phyloP scores from a whole-genome alignment of 2,888 invertebrate genomes.

The Cosmia trapezina region DNA sequence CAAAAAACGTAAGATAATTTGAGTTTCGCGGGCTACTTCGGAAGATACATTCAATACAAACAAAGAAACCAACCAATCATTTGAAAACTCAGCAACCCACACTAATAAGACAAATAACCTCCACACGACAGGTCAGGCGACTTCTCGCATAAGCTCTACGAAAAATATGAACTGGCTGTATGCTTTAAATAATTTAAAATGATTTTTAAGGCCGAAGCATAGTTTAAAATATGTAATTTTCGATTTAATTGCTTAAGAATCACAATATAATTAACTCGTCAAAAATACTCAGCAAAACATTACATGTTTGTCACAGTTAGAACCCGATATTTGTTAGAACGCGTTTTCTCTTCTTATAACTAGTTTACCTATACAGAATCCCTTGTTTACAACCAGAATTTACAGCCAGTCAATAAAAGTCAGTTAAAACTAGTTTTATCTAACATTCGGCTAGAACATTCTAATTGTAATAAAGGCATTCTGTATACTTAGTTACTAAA shows the following conservation, averaged over 20 bases:
- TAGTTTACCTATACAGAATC: not conserved
- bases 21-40: not conserved
- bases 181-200: conserved; percentile 1
- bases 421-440: too few species aligned
- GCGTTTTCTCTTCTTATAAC: not conserved
- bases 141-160: not conserved
- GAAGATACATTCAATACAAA: conserved; percentile 5
- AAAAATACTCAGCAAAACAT: conserved; percentile 7
- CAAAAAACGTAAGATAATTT: too few species aligned
- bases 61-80: not conserved
- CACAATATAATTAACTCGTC: not conserved
- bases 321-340: not conserved
- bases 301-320: not conserved
- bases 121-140: not conserved
- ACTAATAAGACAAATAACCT: not conserved
- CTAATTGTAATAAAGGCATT: not conserved
- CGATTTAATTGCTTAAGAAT: conserved; percentile 6
- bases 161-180: not conserved
- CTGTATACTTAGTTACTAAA: not conserved
- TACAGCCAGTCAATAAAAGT: not conserved
- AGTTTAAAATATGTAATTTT: conserved; percentile 3
- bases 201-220: not conserved
- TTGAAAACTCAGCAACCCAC: conserved; percentile 3
- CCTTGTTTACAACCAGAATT: not conserved
- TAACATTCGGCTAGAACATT: not conserved